phyloP scores from a whole-genome alignment of 2,888 invertebrate genomes.

The Agrotis ipsilon region DNA sequence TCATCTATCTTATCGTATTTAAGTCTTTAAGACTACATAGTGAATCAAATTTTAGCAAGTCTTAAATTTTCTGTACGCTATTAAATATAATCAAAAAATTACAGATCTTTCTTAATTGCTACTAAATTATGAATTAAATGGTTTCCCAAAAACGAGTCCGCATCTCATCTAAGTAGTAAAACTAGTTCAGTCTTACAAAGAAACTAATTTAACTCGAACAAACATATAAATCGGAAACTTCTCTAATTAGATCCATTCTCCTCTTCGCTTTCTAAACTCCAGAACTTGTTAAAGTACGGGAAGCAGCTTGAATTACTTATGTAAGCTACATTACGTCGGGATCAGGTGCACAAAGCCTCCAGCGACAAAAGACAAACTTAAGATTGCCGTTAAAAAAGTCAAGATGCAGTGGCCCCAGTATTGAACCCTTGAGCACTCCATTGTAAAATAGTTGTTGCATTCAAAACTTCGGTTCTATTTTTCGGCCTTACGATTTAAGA shows the following conservation, averaged over 20 bases:
- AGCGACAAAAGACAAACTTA: constrained; percentile 62
- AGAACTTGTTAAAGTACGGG: constrained; percentile 72
- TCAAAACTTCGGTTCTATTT: constrained; percentile 61
- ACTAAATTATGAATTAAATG: neutral
- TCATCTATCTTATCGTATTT: constrained; percentile 9
- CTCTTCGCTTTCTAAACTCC: constrained; percentile 73
- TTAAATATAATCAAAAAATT: neutral
- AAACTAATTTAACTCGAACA: constrained; percentile 3
- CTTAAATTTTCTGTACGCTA: neutral
- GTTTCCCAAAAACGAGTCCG: neutral
- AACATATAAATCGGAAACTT: constrained; percentile 17
- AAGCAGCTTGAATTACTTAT: constrained; percentile 78
- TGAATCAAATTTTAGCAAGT: constrained; percentile 1
- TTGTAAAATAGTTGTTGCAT: constrained; percentile 63
- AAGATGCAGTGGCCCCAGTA: constrained; percentile 65
- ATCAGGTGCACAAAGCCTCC: constrained; percentile 74
- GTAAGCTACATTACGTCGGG: constrained; percentile 75
- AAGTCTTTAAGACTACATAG: constrained; percentile 21
- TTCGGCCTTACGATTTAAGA: constrained; percentile 57
- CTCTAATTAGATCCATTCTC: constrained; percentile 68
- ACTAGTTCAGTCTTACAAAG: neutral
- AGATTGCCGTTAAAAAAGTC: constrained; percentile 63
- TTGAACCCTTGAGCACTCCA: constrained; percentile 66
- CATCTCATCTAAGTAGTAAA: neutral
- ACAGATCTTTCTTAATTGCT: neutral